Base-by-base conservation (phyloP, 2,113 vertebrate species). In the Tricholaema leucomelas region DNA sequence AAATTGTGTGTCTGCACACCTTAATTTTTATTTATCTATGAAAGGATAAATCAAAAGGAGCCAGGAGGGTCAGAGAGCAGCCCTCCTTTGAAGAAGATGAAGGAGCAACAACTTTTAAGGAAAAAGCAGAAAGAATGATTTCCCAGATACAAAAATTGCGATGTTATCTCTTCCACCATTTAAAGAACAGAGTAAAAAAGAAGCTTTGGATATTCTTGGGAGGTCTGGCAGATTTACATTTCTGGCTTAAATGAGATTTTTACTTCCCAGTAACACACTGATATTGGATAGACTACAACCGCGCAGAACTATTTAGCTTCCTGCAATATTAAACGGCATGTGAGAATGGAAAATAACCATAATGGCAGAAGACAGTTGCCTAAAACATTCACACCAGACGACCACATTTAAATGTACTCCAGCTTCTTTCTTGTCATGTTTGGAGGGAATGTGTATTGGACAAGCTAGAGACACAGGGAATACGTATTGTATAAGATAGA, bases 171-270 rank as follows among this genome's bases (percentile, higher is more conserved):
- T 11, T 83, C 73, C 61, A 86, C 33, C 46, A 84, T 91, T 92
- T 93, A 96, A 95, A 94, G 83, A 87, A 91, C 60, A 78, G 46
- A 90, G 92, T 93, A 97, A 90, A 96, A 87, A 93, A 93, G 87
- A 91, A 93, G 67, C 42, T 81, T 91, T 85, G 44, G 61, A 79
- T 94, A 23, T 91, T 96, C 97, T 92, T 60, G 97, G 97, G 97
- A 98, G 97, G 97, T 98, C 97, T 97, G 94, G 56, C 92, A 96
- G 93, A 95, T 94, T 93, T 95, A 90, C 63, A 69, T 92, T 93
- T 92, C 93, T 96, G 94, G 55, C 93, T 87, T 80, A 54, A 66
- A 95, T 86, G 94, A 90, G 95, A 96, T 96, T 96, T 95, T 92
- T 76, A 84, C 77, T 96, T 92, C 73, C 55, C 92, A 96, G 94